Evolutionary conservation across 2,113 vertebrate genomes (phyloP).

Genomic region (Leuciscus idus): DNA sequence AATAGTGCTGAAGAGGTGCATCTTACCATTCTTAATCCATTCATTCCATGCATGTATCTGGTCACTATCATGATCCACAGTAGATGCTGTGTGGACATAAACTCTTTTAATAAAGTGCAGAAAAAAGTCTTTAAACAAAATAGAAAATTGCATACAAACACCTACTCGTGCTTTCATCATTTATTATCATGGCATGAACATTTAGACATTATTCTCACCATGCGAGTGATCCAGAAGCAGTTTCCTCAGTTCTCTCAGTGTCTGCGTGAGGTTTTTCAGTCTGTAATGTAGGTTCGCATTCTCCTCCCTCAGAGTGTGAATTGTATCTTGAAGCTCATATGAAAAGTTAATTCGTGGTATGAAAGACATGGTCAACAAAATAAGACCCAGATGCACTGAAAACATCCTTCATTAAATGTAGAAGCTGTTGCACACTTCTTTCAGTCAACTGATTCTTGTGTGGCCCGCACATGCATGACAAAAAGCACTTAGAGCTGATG

Average conservation of each 20-base stretch:
- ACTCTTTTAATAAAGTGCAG: not conserved
- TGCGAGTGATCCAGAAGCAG: conserved; percentile 66
- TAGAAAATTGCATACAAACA: not conserved
- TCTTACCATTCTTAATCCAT: conserved; percentile 68
- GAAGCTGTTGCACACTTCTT: not conserved
- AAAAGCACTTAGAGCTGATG: conserved; percentile 8
- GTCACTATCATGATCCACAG: conserved; percentile 53
- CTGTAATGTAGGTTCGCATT: conserved; percentile 69
- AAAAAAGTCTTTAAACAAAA: not conserved
- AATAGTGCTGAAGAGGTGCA: not conserved
- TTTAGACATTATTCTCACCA: conserved; percentile 54
- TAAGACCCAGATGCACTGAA: conserved; percentile 23
- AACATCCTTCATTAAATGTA: conserved; percentile 23
- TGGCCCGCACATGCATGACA: not conserved
- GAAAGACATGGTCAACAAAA: conserved; percentile 53
- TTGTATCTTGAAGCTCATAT: conserved; percentile 74
- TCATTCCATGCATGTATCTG: conserved; percentile 67
- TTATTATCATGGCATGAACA: not conserved
- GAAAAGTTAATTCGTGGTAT: conserved; percentile 45
- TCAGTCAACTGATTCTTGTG: not conserved
- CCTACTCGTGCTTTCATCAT: not conserved
- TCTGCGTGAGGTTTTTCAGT: conserved; percentile 70
- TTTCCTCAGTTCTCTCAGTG: conserved; percentile 68
- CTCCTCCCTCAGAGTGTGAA: conserved; percentile 71
- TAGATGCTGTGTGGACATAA: conserved; percentile 57